Base-by-base conservation (phyloP, 37 sponge, comb jelly and placozoan genomes). In the Ianthella basta region DNA sequence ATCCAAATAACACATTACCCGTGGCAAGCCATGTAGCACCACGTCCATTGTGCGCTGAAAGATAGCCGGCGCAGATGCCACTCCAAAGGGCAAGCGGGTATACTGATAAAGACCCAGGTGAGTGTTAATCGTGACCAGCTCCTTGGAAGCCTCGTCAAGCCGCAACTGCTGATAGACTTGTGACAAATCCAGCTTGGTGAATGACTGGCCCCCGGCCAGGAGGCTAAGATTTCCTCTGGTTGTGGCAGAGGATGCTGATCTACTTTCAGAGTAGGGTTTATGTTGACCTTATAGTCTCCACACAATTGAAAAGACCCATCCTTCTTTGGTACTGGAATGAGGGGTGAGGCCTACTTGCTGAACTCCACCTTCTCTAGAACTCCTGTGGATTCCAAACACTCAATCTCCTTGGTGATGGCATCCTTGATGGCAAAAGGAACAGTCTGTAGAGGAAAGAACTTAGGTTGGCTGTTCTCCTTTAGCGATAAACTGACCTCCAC, bases 11-110 rank as follows among this genome's bases (percentile, higher is more conserved):
- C 78, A 75, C 78, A 75, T 75, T 15, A 75, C 78, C 37, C 38
- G 78, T 24, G 23, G 24, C 20, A 75, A 5, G 10, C 83, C 83
- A 24, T 59, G 34, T 19, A 82, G 21, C 6, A 60, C 21, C 40
- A 37, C 60, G 33, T 82, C 82, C 63, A 82, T 82, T 10, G 59
- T 82, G 6, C 60, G 30, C 66, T 82, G 82, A 29, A 82, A 60
- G 27, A 82, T 82, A n/a, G 82, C 82, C 12, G 41, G 59, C 14
- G 82, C 82, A 23, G 64, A 59, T 5, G 82, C 59, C 37, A 82
- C 50, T 59, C 82, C 82, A 82, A 60, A 82, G 39, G 82, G 82
- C n/a, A 82, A 37, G 15, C 82, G 59, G 23, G 82, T 82, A 37
- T 57, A 60, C 10, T 39, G 24, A 60, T 59, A 82, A 12, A 82